Base-by-base conservation (phyloP, 2,797 vertebrate species). In the Eospalax fontanierii region DNA sequence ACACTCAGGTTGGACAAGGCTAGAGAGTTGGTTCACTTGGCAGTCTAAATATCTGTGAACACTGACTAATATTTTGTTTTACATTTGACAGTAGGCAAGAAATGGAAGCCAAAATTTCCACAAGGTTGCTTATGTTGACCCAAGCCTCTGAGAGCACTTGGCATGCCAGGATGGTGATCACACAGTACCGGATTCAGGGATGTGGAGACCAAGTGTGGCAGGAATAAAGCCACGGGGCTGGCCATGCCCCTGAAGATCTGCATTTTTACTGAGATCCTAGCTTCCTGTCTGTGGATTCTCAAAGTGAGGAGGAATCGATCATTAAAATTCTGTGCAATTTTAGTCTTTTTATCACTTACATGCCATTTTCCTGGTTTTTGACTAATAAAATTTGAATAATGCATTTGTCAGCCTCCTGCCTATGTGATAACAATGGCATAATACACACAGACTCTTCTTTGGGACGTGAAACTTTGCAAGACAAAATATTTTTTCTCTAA, bases 371-470 rank as follows among this genome's bases (percentile, higher is more conserved):
- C 70, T 89, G 28, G 68, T 71, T 75, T 82, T 50, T 78, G 71
- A 81, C 28, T 9, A 43, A 86, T 68, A 63, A 94, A 74, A 78
- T 93, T 65, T n/a, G 66, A 93, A 26, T 54, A 63, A 70, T 68
- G 43, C 2, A 2, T 80, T 65, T 65, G 26, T 89, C 78, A 76
- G 46, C 63, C 33, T 92, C 33, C 76, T 90, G 50, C 1, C 38
- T 22, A 28, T 75, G 11, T 87, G 75, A 22, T 75, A 93, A 66
- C 24, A 40, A 5, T n/a, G 71, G 65, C 14, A 4, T 65, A 78
- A 87, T 91, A 80, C 87, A n/a, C n/a, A n/a, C n/a, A 87, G 26
- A 11, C 78, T 43, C 28, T 91, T n/a, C 35, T 83, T 93, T 66
- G 87, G 33, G 19, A 80, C 28, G 26, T 63, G 70, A 59, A 86